These are phyloP conservation scores for Dicerorhinus sumatrensis DNA, from an alignment of 2,113 vertebrate species.

Conservation along the genomic window DNA sequence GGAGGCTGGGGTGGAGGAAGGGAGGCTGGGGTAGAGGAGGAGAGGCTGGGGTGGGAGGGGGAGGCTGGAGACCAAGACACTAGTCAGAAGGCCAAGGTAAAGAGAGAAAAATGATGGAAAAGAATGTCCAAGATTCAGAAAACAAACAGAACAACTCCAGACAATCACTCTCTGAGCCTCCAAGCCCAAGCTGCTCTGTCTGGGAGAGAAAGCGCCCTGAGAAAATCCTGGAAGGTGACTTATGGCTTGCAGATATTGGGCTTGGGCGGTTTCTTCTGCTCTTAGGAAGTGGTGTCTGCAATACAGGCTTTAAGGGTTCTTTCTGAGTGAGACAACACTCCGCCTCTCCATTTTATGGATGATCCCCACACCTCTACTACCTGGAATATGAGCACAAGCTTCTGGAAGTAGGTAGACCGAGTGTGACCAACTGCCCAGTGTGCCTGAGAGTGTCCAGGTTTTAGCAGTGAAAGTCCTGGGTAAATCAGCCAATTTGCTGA, in stretches of 20 bases:
- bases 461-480: neutral
- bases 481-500: neutral
- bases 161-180: neutral
- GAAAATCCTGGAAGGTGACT: neutral
- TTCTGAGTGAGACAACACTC: neutral
- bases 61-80: neutral
- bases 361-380: neutral
- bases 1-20: neutral
- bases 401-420: neutral
- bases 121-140: neutral
- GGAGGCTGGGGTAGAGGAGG: neutral
- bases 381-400: neutral
- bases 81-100: neutral
- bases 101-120: neutral
- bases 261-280: neutral
- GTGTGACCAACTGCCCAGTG: neutral
- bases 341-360: neutral
- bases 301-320: accelerated
- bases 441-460: neutral
- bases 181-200: neutral
- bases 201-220: neutral
- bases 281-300: neutral
- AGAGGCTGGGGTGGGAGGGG: accelerated
- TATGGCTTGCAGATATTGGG: neutral
- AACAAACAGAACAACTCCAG: neutral